Percentiles rank a stretch among this genome's conserved stretches.
These are phyloP conservation scores for Drosophila paracracens DNA, from an alignment of 2,888 invertebrate species.

Conservation along the genomic window DNA sequence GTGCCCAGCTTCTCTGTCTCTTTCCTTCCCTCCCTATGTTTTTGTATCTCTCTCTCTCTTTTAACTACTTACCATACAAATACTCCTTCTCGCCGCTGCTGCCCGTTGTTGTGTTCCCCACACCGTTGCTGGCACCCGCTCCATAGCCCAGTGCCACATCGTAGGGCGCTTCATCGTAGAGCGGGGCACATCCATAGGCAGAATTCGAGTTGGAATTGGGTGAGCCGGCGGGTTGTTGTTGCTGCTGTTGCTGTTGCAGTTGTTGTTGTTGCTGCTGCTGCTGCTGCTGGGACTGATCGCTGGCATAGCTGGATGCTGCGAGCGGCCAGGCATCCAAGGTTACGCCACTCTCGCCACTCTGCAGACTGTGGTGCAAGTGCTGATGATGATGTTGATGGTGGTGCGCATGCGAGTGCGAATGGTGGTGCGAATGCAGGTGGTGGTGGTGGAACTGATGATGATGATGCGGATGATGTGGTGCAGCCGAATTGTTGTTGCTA, in stretches of 20 bases:
- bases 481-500: slow-evolving; percentile 53
- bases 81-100: slow-evolving; percentile 83
- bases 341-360: slow-evolving; percentile 68
- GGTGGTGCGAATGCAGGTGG: slow-evolving; percentile 67
- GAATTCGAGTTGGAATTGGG: slow-evolving; percentile 82
- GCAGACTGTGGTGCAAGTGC: slow-evolving; percentile 68
- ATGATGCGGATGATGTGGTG: slow-evolving; percentile 52
- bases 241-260: slow-evolving; percentile 63
- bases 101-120: slow-evolving; percentile 62
- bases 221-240: slow-evolving; percentile 78
- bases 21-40: background rate
- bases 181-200: slow-evolving; percentile 79
- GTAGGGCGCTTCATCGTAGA: slow-evolving; percentile 80
- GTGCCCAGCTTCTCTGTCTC: slow-evolving; percentile 18
- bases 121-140: slow-evolving; percentile 63
- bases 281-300: slow-evolving; percentile 58
- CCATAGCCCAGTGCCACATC: slow-evolving; percentile 77
- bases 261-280: slow-evolving; percentile 67
- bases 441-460: slow-evolving; percentile 69
- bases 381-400: slow-evolving; percentile 73
- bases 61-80: slow-evolving; percentile 83
- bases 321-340: slow-evolving; percentile 63
- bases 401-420: slow-evolving; percentile 57
- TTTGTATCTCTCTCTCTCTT: background rate
- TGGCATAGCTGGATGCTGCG: slow-evolving; percentile 58